Evolutionary conservation across 2,113 vertebrate genomes (phyloP).

Genomic region (Octodon degus): DNA sequence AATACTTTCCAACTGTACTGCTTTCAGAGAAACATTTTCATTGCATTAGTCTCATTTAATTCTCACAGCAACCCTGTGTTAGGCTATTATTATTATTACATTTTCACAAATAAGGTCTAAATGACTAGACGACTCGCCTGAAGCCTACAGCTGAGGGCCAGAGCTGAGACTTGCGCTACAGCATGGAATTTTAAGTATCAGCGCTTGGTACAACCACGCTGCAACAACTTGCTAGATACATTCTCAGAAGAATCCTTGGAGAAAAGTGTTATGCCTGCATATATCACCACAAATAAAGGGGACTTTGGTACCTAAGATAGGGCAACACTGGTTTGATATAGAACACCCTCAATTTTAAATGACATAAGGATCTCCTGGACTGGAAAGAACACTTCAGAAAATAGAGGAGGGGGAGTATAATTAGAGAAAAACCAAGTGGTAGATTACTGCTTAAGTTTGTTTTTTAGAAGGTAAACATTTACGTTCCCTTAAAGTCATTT

Average conservation of each 20-base stretch:
- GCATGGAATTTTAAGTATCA: not conserved
- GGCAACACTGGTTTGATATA: not conserved
- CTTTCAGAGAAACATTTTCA: not conserved
- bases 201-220: not conserved
- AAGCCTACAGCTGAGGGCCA: not conserved
- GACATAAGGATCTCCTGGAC: not conserved
- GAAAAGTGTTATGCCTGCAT: not conserved
- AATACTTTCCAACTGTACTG: not conserved
- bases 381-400: slow-evolving; percentile 25
- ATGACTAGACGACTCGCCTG: not conserved
- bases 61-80: not conserved
- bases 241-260: not conserved
- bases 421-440: not conserved
- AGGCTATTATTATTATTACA: slow-evolving; percentile 10
- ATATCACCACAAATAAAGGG: not conserved
- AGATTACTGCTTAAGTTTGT: not conserved
- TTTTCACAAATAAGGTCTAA: not conserved
- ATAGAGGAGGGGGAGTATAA: not conserved
- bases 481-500: not conserved
- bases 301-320: not conserved
- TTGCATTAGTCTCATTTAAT: slow-evolving; percentile 20
- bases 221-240: not conserved
- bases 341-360: not conserved
- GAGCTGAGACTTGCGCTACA: not conserved
- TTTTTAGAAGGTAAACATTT: not conserved